These are phyloP conservation scores for Pseudochirops corinnae DNA, from an alignment of 2,797 vertebrate genomes.

Conservation along the genomic window DNA sequence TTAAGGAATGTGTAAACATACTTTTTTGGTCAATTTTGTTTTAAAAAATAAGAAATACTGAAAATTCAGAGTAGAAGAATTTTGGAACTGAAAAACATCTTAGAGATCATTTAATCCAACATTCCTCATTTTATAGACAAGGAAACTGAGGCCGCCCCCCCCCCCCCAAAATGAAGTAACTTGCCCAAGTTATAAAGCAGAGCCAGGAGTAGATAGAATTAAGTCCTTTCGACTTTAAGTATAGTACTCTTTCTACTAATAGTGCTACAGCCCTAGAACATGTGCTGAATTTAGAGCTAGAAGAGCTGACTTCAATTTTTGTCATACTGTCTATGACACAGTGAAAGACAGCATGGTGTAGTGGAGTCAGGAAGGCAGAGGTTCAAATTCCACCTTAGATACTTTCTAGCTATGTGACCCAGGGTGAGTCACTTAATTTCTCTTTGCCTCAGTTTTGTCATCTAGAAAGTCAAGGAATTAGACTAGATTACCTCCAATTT, in stretches of 20 bases:
- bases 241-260: not conserved
- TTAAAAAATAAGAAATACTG: not conserved
- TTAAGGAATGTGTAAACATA: not conserved
- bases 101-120: not conserved
- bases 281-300: not conserved
- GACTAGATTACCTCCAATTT: not conserved
- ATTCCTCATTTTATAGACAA: not conserved
- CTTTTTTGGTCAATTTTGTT: not conserved
- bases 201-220: not conserved
- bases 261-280: not conserved
- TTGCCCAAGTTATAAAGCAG: not conserved
- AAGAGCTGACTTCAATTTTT: not conserved
- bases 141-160: not conserved
- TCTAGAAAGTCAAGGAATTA: not conserved
- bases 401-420: not conserved
- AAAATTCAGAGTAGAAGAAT: not conserved
- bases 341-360: not conserved
- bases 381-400: not conserved
- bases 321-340: not conserved
- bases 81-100: not conserved
- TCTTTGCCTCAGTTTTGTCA: not conserved
- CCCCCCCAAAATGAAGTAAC: not conserved
- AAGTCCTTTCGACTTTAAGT: not conserved
- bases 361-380: not conserved
- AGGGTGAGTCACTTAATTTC: not conserved